These are phyloP conservation scores for Goniozus legneri DNA, from an alignment of 1,140 invertebrate genomes.

Conservation along the genomic window DNA sequence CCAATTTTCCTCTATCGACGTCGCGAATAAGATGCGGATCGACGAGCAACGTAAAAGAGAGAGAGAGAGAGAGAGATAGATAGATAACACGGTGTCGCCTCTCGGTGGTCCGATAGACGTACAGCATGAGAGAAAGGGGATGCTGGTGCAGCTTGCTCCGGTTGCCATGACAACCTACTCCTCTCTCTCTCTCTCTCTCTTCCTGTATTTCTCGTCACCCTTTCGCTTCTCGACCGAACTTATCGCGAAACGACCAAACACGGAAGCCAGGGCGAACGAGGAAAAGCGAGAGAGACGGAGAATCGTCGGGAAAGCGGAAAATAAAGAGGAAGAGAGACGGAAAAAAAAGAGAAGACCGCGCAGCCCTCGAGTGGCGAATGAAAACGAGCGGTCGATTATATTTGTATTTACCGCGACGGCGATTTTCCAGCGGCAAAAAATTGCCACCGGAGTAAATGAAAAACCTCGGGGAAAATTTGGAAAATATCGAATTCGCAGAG, in stretches of 20 bases:
- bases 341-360: neutral
- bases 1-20: neutral
- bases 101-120: no score
- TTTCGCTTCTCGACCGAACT: neutral
- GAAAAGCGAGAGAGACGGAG: neutral
- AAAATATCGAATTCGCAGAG: neutral
- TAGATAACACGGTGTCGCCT: neutral
- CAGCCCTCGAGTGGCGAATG: neutral
- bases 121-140: no score
- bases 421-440: no score
- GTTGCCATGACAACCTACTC: no score
- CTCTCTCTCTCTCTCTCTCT: constrained; percentile 10
- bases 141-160: no score
- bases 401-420: no score
- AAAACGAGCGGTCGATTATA: constrained; percentile 1
- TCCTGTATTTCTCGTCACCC: neutral
- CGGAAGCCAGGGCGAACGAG: neutral
- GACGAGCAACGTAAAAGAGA: constrained; percentile 7
- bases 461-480: neutral
- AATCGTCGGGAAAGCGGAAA: constrained; percentile 3
- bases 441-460: neutral
- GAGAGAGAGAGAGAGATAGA: neutral
- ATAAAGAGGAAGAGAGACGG: constrained; percentile 4
- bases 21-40: neutral
- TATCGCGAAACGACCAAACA: neutral